Percentiles rank a stretch among this genome's conserved stretches.
These are phyloP conservation scores for Drosophila equinoxialis DNA, from an alignment of 1,140 invertebrate genomes.

Conservation along the genomic window DNA sequence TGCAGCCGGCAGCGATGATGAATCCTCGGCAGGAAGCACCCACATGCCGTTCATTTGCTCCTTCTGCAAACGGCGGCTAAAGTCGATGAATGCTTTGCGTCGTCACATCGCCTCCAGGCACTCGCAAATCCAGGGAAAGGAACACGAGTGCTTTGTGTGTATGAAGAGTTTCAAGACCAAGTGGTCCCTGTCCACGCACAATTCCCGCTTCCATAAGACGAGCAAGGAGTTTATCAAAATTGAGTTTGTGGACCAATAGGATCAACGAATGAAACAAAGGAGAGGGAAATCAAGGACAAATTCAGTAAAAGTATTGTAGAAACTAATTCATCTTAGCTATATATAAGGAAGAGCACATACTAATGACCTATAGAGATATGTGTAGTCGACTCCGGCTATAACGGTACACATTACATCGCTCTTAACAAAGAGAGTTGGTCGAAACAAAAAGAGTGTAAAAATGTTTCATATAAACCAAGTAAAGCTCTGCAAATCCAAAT, in stretches of 20 bases:
- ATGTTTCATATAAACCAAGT: too few relatives aligned
- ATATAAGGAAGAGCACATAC: background rate
- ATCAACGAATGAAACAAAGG: background rate
- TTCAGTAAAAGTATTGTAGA: background rate
- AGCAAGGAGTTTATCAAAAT: constrained; percentile 72
- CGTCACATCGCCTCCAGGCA: constrained; percentile 77
- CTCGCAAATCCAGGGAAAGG: constrained; percentile 69
- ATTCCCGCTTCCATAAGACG: constrained; percentile 77
- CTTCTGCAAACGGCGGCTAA: constrained; percentile 70
- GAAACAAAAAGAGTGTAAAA: too few relatives aligned
- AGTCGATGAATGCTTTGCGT: constrained; percentile 70
- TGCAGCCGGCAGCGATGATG: constrained; percentile 35
- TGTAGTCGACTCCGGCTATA: too few relatives aligned
- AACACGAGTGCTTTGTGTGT: constrained; percentile 73
- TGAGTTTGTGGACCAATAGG: constrained; percentile 31
- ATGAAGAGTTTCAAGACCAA: constrained; percentile 82
- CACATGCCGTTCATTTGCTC: constrained; percentile 50
- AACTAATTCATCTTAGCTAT: background rate
- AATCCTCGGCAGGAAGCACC: background rate
- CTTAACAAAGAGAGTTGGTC: too few relatives aligned
- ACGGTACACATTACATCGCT: too few relatives aligned
- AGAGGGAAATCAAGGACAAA: background rate
- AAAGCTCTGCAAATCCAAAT: too few relatives aligned
- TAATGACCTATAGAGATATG: background rate
- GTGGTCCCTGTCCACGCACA: constrained; percentile 82